Evolutionary conservation across 2,888 invertebrate genomes (phyloP).

Genomic region (Ceramica pisi): DNA sequence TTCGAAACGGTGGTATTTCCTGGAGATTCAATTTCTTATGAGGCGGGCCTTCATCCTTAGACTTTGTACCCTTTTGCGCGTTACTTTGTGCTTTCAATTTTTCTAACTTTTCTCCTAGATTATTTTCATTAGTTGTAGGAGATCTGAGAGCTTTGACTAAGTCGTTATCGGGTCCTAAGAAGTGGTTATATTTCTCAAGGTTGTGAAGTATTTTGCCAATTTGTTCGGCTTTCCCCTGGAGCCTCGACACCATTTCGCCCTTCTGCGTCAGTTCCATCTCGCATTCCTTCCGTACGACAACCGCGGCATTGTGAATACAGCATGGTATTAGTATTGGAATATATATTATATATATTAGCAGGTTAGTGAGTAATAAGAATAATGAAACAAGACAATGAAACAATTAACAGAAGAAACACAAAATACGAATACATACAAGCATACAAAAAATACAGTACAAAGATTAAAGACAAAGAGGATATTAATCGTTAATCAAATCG

Average conservation of each 20-base stretch:
- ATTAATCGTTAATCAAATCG: conserved; percentile 63
- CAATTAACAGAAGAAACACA: conserved; percentile 10
- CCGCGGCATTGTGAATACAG: conserved; percentile 88
- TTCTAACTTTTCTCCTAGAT: conserved; percentile 83
- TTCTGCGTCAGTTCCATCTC: conserved; percentile 99
- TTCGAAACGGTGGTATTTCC: conserved; percentile 90
- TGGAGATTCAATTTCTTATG: conserved; percentile 88
- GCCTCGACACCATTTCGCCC: conserved; percentile 98
- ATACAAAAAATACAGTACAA: conserved; percentile 42
- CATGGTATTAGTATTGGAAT: conserved; percentile 84
- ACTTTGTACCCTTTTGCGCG: conserved; percentile 86
- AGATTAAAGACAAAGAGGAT: conserved; percentile 44
- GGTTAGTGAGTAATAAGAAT: conserved; percentile 33
- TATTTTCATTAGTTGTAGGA: conserved; percentile 84
- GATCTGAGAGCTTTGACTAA: conserved; percentile 88
- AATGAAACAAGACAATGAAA: conserved; percentile 18
- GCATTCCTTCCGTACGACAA: conserved; percentile 94
- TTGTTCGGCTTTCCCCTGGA: conserved; percentile 98
- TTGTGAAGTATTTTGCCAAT: conserved; percentile 98
- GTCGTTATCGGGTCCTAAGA: conserved; percentile 92
- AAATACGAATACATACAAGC: conserved; percentile 40
- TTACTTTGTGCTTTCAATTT: conserved; percentile 83
- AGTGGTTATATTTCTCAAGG: conserved; percentile 96
- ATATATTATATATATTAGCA: conserved; percentile 57
- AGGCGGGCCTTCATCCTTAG: conserved; percentile 90